These are phyloP conservation scores for Hippasteria phrygiana DNA, from an alignment of 53 echinoderm and acorn worm genomes.

Conservation along the genomic window DNA sequence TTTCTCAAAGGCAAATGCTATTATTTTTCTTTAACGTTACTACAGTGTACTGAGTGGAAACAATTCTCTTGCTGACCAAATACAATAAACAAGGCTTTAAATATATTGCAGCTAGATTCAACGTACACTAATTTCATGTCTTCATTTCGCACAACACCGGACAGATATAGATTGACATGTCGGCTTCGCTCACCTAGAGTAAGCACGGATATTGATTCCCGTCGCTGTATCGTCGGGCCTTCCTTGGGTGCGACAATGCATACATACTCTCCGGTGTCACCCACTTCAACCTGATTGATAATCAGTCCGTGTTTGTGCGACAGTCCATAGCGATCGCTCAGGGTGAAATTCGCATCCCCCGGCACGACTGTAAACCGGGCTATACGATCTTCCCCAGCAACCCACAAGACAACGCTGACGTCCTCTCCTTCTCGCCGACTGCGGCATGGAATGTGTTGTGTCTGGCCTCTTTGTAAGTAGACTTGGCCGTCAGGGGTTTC, in stretches of 20 bases:
- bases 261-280: not conserved
- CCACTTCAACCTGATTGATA: not conserved
- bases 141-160: no score
- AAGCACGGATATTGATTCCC: not conserved
- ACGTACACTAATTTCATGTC: no score
- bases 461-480: constrained; percentile 26
- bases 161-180: no score
- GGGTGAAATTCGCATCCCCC: constrained; percentile 3
- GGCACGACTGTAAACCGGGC: not conserved
- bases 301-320: constrained; percentile 5
- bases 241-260: not conserved
- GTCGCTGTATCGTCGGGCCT: not conserved
- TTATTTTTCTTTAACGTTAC: no score
- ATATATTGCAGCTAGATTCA: no score
- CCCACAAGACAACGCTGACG: not conserved
- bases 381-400: not conserved
- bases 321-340: not conserved
- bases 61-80: no score
- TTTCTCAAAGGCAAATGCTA: no score
- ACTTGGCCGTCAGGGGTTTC: not conserved
- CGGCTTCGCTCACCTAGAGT: constrained; percentile 33
- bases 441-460: constrained; percentile 4
- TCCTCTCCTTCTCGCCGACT: not conserved
- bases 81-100: no score
- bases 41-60: no score